Base-by-base conservation (phyloP, 1,140 invertebrate species). In the Drosophila auraria region DNA sequence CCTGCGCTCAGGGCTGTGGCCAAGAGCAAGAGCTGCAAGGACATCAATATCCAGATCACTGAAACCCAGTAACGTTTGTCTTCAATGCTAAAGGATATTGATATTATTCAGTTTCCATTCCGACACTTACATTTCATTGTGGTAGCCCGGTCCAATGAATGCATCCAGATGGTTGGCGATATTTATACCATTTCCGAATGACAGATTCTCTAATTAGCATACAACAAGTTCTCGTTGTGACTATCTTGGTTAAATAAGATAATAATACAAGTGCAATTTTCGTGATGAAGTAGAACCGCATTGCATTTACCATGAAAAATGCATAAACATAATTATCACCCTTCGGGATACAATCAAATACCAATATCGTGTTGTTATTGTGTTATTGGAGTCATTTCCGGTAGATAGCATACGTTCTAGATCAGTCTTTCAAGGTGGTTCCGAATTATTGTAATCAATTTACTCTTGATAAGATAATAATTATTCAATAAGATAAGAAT, bases 71-170 rank as follows among this genome's bases (percentile, higher is more conserved):
- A 61, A 23, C 15, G 45, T 45, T 61, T 70, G 27, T 61, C 49
- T 66, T 78, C 12, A 74, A 30, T 42, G 51, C 53, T 40, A 68
- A 53, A 44, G 58, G n/a, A n/a, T n/a, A n/a, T n/a, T n/a, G 44
- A 51, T 71, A 45, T 51, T 45, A 47, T 38, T 56, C n/a, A 66
- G 40, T 50, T 72, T 45, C 25, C 25, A 12, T 30, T 15, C 3
- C 30, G 30, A 38, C 27, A 89, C 84, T 75, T 72, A 87, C 84
- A 56, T 73, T 72, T 89, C 84, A 87, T 87, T 51, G 49, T 71
- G 44, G 4, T 27, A 14, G n/a, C 40, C 23, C 15, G 17, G n/a
- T 65, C 73, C 80, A 63, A 57, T 36, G 53, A 42, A 11, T 36
- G 40, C 8, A 49, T 15, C 12, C 9, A 9, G 1, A 25, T 27